Percentiles rank a stretch among this genome's conserved stretches.
Conservation (phyloP, 2,113 vertebrate species). For the Elaphurus davidianus region DNA sequence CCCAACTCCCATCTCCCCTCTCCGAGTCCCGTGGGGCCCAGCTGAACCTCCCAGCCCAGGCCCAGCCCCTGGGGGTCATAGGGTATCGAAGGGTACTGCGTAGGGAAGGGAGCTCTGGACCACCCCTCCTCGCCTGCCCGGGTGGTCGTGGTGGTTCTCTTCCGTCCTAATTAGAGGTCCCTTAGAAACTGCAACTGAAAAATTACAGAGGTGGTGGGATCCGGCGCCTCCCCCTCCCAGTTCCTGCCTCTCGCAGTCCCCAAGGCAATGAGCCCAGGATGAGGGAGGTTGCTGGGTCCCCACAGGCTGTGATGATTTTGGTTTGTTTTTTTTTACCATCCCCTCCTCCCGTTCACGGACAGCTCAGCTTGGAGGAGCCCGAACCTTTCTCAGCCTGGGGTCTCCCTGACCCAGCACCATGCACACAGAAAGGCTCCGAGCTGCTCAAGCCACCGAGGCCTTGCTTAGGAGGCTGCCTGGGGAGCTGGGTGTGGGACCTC, state of each 20-base stretch:
- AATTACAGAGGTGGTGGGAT: conserved; percentile 66
- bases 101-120: background rate
- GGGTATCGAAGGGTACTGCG: background rate
- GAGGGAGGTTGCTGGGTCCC: background rate
- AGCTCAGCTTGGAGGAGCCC: background rate
- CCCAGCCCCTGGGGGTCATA: background rate
- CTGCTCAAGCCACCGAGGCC: background rate
- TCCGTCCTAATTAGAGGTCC: conserved; percentile 65
- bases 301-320: background rate
- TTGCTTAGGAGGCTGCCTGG: background rate
- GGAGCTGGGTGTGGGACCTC: background rate
- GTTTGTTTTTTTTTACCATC: background rate
- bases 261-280: background rate
- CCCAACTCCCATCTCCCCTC: background rate
- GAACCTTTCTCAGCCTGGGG: background rate
- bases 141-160: conserved; percentile 37
- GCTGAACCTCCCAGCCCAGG: background rate
- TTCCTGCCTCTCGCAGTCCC: background rate
- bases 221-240: background rate
- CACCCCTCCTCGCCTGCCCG: conserved; percentile 9
- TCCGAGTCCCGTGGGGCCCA: background rate
- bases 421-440: background rate
- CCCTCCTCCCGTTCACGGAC: background rate
- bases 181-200: conserved; percentile 46
- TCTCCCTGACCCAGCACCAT: background rate